Conservation (phyloP, 1,140 invertebrate genomes). For the Listronotus oregonensis region DNA sequence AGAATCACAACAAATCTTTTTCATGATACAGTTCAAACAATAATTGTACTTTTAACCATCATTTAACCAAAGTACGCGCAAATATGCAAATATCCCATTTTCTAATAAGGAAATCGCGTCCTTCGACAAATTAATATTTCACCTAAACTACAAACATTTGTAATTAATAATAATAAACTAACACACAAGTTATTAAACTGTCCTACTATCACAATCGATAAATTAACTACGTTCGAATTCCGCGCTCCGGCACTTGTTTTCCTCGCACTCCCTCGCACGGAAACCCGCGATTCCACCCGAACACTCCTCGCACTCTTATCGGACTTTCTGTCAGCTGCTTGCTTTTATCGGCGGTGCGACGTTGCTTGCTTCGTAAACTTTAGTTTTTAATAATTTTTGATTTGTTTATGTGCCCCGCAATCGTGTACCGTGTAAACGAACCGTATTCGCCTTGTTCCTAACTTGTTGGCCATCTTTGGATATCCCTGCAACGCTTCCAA, state of each 20-base stretch:
- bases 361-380: conserved; percentile 28
- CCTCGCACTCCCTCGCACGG: conserved; percentile 19
- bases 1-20: too few relatives aligned
- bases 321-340: conserved; percentile 24
- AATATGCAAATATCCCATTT: too few relatives aligned
- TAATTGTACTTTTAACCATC: too few relatives aligned
- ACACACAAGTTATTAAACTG: conserved; percentile 13
- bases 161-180: too few relatives aligned
- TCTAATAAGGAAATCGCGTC: too few relatives aligned
- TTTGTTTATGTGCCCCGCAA: conserved; percentile 27
- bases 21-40: too few relatives aligned
- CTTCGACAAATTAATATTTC: too few relatives aligned
- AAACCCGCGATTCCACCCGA: background rate
- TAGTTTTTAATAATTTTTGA: conserved; percentile 25
- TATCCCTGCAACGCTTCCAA: conserved; percentile 1
- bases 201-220: conserved; percentile 6
- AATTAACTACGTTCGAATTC: conserved; percentile 8
- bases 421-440: conserved; percentile 12
- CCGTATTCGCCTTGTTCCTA: conserved; percentile 12
- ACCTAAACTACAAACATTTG: too few relatives aligned
- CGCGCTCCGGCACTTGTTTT: background rate
- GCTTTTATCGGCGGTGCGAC: conserved; percentile 19
- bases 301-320: background rate
- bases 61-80: too few relatives aligned
- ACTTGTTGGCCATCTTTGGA: conserved; percentile 6